Evolutionary conservation across 1,140 invertebrate species (phyloP).

Genomic region (Drosophila malerkotliana): DNA sequence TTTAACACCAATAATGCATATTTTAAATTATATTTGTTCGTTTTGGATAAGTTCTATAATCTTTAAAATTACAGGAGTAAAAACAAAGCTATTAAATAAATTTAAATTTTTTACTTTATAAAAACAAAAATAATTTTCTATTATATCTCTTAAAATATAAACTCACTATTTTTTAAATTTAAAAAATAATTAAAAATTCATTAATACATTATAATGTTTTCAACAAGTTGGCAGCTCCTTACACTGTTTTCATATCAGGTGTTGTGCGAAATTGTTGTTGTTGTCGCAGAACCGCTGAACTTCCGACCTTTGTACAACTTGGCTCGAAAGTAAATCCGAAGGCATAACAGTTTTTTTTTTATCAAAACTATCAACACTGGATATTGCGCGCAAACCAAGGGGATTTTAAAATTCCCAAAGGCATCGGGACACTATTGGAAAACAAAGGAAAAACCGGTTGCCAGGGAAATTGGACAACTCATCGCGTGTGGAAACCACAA

Average conservation of each 20-base stretch:
- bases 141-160: too few relatives aligned
- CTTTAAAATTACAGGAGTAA: too few relatives aligned
- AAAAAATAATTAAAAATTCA: too few relatives aligned
- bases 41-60: too few relatives aligned
- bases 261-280: background rate
- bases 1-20: background rate
- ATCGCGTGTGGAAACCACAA: constrained; percentile 6
- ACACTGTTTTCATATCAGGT: background rate
- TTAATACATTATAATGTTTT: background rate
- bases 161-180: too few relatives aligned
- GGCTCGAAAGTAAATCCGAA: background rate
- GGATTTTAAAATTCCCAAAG: constrained; percentile 21
- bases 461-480: constrained; percentile 20
- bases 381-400: constrained; percentile 20
- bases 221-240: background rate
- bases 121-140: too few relatives aligned
- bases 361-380: constrained; percentile 35
- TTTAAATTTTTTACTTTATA: too few relatives aligned
- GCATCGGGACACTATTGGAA: background rate
- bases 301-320: constrained; percentile 46
- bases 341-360: constrained; percentile 5
- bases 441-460: constrained; percentile 62
- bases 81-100: too few relatives aligned
- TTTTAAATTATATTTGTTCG: background rate
- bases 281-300: constrained; percentile 16